Evolutionary conservation across 1,140 invertebrate species (phyloP).

Genomic region (Aplysia californica): DNA sequence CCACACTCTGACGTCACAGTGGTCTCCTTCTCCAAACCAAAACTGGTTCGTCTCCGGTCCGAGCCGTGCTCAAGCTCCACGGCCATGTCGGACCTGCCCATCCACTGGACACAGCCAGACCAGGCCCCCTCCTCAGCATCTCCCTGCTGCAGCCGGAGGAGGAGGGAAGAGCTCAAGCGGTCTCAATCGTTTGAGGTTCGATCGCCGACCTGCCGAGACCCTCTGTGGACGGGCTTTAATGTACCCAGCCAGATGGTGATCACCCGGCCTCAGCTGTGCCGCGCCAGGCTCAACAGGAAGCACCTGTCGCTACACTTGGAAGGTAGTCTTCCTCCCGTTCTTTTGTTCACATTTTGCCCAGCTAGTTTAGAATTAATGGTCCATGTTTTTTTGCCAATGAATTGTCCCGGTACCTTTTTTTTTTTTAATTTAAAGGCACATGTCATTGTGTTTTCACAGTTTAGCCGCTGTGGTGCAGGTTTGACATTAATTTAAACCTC

Average conservation of each 20-base stretch:
- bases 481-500: too few species aligned
- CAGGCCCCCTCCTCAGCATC: too few species aligned
- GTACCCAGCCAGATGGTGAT: conserved; percentile 24
- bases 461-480: too few species aligned
- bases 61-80: conserved; percentile 16
- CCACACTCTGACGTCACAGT: conserved; percentile 8
- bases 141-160: background rate
- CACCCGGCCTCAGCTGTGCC: conserved; percentile 19
- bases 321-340: too few species aligned
- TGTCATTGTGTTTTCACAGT: too few species aligned
- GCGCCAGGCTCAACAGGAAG: conserved; percentile 23
- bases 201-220: conserved; percentile 16
- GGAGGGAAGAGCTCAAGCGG: conserved; percentile 17
- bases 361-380: too few species aligned
- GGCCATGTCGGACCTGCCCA: background rate
- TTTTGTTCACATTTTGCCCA: too few species aligned
- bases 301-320: conserved; percentile 26
- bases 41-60: conserved; percentile 18
- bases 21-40: conserved; percentile 11
- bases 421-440: too few species aligned
- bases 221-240: conserved; percentile 24
- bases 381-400: too few species aligned
- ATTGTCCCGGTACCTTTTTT: too few species aligned
- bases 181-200: conserved; percentile 24
- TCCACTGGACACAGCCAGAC: background rate